A percentile compares a stretch with the other conserved stretches of the same genome.
Conservation (phyloP, 2,113 vertebrate species). For the Calyptommatus sinebrachiatus region DNA sequence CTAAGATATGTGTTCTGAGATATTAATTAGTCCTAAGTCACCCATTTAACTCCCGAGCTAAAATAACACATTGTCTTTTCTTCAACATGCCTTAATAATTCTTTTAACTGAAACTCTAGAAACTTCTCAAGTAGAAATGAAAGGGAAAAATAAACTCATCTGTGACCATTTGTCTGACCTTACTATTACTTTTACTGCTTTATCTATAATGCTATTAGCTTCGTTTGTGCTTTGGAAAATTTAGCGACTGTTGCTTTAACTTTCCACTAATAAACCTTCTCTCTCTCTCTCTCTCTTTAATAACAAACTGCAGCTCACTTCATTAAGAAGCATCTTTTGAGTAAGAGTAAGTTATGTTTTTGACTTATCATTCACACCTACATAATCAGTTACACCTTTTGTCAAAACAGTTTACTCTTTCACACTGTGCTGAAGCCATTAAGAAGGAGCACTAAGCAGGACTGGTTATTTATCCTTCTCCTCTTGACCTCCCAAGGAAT, state of each 20-base stretch:
- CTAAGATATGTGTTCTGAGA: not conserved
- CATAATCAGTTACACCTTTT: slow-evolving; percentile 72
- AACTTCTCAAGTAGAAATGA: not conserved
- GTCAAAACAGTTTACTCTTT: slow-evolving; percentile 80
- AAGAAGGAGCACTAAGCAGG: slow-evolving; percentile 63
- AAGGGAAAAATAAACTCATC: not conserved
- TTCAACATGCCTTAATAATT: not conserved
- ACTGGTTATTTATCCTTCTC: slow-evolving; percentile 70
- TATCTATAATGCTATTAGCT: slow-evolving; percentile 20
- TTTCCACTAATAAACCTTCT: not conserved
- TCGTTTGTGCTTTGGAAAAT: not conserved
- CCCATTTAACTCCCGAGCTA: not conserved
- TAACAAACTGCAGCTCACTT: slow-evolving; percentile 41
- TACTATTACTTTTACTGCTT: not conserved
- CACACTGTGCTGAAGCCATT: slow-evolving; percentile 75
- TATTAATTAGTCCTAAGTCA: not conserved
- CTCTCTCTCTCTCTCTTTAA: not conserved
- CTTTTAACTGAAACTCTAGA: not conserved
- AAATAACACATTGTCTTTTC: not conserved
- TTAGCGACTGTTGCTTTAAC: not conserved
- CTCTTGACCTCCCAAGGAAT: slow-evolving; percentile 74
- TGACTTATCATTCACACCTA: slow-evolving; percentile 70
- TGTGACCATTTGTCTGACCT: not conserved
- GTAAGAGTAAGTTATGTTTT: slow-evolving; percentile 65
- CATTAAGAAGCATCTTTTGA: slow-evolving; percentile 54